These are phyloP conservation scores for Sciurus vulgaris DNA, from an alignment of 2,797 vertebrate species.

Conservation along the genomic window DNA sequence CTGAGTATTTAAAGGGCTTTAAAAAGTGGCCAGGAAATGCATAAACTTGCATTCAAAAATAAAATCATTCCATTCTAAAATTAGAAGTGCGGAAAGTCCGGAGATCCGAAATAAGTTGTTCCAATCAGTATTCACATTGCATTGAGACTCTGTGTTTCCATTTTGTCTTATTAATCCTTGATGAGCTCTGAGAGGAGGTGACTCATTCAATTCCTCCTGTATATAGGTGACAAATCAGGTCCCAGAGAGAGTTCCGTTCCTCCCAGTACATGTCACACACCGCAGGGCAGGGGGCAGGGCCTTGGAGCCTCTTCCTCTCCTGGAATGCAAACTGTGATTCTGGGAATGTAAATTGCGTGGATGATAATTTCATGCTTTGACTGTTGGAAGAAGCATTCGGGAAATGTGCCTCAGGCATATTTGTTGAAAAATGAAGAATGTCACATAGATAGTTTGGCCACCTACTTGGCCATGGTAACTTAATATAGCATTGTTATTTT, in stretches of 20 bases:
- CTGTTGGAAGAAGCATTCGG: background rate
- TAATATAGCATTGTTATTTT: slow-evolving; percentile 50
- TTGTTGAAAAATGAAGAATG: slow-evolving; percentile 59
- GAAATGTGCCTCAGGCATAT: background rate
- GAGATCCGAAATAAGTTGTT: slow-evolving; percentile 38
- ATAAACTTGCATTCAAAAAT: slow-evolving; percentile 62
- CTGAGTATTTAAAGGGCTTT: slow-evolving; percentile 50
- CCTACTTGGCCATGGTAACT: background rate
- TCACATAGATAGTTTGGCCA: background rate
- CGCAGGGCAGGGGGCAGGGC: accelerated
- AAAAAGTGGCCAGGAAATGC: slow-evolving; percentile 63
- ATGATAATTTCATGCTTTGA: slow-evolving; percentile 17
- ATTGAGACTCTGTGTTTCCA: background rate
- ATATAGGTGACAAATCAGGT: background rate
- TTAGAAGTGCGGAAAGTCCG: slow-evolving; percentile 51
- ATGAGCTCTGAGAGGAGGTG: background rate
- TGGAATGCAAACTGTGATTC: background rate
- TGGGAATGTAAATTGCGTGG: background rate
- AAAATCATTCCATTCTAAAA: slow-evolving; percentile 74
- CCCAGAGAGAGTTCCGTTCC: background rate
- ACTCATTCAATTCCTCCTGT: too few species aligned
- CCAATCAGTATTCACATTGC: background rate
- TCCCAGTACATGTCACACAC: background rate
- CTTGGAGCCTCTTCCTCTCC: background rate
- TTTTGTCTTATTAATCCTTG: background rate